Base-by-base conservation (phyloP, 2,888 invertebrate genomes). In the Scaptomyza parva region DNA sequence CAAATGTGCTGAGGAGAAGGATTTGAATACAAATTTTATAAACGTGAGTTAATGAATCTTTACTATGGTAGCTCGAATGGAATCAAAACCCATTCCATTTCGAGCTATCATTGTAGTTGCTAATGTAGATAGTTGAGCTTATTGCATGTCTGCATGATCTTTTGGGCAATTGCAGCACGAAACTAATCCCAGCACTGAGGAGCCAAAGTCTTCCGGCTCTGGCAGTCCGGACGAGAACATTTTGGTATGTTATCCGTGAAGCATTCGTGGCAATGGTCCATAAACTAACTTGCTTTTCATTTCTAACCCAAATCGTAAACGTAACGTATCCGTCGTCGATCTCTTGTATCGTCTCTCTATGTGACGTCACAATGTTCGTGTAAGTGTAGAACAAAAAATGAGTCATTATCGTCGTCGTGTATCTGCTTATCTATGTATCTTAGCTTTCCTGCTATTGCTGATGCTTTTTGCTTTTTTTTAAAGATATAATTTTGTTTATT, bases 191-290 rank as follows among this genome's bases (percentile, higher is more conserved):
- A 71, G 44, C 18, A 26, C 41, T 30, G 58, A 59, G 20, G 45
- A 73, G 41, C 94, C 94, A 69, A 93, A 95, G 45, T 26, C 52
- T 81, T 44, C 52, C 82, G 94, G 93, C 92, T 94, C 95, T 92
- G 94, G 95, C 86, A 94, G 94, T 88, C 95, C 96, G 87, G 95
- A 95, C 92, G 93, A 94, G 80, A 94, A 94, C 89, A 92, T 94
- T 78, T 94, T 95, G 95, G 96, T 96, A 94, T 93, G 92, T 91
- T 67, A 66, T 9, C n/a, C 9, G 17, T 17, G 18, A 20, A 50
- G 52, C 61, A 52, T 58, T 63, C 50, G 61, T 48, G 45, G 57
- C 52, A 20, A 17, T 55, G 28, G 53, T 55, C 52, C 50, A 53
- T 62, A 22, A 69, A 72, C 77, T 88, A 80, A 86, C 85, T 53